These are phyloP conservation scores for Tiphia femorata DNA, from an alignment of 2,888 invertebrate genomes.

Conservation along the genomic window DNA sequence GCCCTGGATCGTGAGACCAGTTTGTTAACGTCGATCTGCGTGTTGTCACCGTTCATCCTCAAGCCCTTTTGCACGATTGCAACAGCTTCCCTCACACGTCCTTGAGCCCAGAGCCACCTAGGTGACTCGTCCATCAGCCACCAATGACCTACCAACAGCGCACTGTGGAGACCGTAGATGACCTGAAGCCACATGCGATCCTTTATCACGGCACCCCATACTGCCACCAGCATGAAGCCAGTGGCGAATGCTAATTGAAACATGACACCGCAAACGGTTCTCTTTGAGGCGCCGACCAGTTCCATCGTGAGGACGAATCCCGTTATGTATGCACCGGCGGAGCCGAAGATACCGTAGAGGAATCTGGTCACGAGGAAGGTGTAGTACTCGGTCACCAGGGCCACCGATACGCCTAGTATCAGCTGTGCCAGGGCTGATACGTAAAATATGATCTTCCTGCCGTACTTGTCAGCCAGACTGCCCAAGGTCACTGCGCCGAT, in stretches of 20 bases:
- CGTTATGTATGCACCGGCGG: constrained; percentile 78
- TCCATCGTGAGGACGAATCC: constrained; percentile 85
- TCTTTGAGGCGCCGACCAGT: constrained; percentile 82
- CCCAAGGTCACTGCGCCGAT: constrained; percentile 84
- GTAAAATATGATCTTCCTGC: constrained; percentile 84
- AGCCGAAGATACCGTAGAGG: constrained; percentile 85
- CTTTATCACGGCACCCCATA: constrained; percentile 84
- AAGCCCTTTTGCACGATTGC: constrained; percentile 82
- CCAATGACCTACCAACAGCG: constrained; percentile 82
- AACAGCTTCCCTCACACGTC: constrained; percentile 79
- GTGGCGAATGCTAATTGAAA: constrained; percentile 84
- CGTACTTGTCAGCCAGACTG: constrained; percentile 82
- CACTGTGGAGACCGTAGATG: constrained; percentile 82
- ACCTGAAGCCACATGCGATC: constrained; percentile 80
- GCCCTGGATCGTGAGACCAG: constrained; percentile 75
- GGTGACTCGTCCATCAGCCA: constrained; percentile 93
- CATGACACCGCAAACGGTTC: constrained; percentile 84
- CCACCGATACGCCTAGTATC: constrained; percentile 76
- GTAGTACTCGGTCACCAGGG: constrained; percentile 83
- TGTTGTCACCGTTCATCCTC: constrained; percentile 77
- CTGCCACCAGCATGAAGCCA: constrained; percentile 86
- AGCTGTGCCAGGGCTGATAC: constrained; percentile 82
- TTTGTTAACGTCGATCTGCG: constrained; percentile 73
- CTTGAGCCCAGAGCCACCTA: constrained; percentile 90
- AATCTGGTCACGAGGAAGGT: constrained; percentile 78